Base-by-base conservation (phyloP, 2,888 invertebrate genomes). In the Neoitamus cyanurus region DNA sequence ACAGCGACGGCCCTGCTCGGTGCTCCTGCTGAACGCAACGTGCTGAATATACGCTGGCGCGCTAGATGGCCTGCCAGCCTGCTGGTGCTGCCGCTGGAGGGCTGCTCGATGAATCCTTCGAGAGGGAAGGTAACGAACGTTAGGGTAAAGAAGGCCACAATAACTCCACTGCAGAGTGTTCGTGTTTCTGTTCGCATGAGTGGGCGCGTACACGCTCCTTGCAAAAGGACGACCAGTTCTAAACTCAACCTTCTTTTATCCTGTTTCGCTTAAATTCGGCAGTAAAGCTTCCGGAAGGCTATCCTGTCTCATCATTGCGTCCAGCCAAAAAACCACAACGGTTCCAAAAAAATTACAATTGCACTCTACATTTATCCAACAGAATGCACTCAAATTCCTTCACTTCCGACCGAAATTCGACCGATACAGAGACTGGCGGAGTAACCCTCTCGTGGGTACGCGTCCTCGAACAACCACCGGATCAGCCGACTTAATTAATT, bases 161-260 rank as follows among this genome's bases (percentile, higher is more conserved):
- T 4, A 15, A 7, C 58, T 13, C 75, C 20, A 25, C 20, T 75
- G 42, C 75, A 42, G 75, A 58, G 25, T n/a, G 58, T 25, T 58
- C 20, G 58, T 58, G 25, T 58, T 58, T 58, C 20, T 73, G 36
- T 73, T 73, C 31, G 75, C 28, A 28, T 42, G 37, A 75, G 42
- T 75, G 75, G 75, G 75, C 42, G 46, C 37, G 75, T 75, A 75
- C 37, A 34, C 75, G 25, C 42, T 75, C 42, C 15, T 28, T 75
- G 46, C 25, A 37, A 42, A 75, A 25, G 58, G 58, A 58, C 25
- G 58, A 58, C 15, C 2, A 58, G 1, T 6, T 58, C 20, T 20
- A 58, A 58, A 58, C 1, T 20, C 3, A 58, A 58, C 25, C 25
- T 58, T 25, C 42, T 42, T 58, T 25, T 9, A 6, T 25, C 3